Evolutionary conservation across 2,797 vertebrate species (phyloP).

Genomic region (Coranthus polyacanthus): DNA sequence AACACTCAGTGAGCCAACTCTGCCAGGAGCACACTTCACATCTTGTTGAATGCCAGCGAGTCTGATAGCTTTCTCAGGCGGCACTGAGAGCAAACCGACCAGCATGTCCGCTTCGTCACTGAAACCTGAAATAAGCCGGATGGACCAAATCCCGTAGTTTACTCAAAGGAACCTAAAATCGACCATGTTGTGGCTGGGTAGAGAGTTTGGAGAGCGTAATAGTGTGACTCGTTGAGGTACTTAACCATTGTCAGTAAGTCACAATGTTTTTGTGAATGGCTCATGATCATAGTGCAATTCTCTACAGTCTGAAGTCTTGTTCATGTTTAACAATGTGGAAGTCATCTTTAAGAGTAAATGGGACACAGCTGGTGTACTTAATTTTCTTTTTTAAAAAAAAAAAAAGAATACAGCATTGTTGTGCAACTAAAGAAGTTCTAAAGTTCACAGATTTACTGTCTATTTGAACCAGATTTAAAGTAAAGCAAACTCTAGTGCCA

Average conservation of each 20-base stretch:
- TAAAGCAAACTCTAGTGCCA: constrained; percentile 76
- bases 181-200: constrained; percentile 23
- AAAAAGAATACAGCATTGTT: constrained; percentile 48
- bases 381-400: constrained; percentile 48
- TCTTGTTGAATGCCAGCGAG: constrained; percentile 23
- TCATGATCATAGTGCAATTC: constrained; percentile 47
- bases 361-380: constrained; percentile 46
- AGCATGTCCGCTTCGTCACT: constrained; percentile 18
- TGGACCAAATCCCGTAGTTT: constrained; percentile 78
- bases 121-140: constrained; percentile 46
- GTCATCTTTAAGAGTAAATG: constrained; percentile 52
- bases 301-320: constrained; percentile 43
- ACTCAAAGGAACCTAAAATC: constrained; percentile 23
- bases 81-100: constrained; percentile 40
- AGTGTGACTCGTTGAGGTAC: constrained; percentile 47
- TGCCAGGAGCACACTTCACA: constrained; percentile 7
- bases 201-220: constrained; percentile 30
- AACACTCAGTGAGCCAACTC: neutral
- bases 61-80: constrained; percentile 65
- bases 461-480: constrained; percentile 43
- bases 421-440: constrained; percentile 32
- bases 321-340: constrained; percentile 49
- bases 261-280: constrained; percentile 16
- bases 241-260: constrained; percentile 31
- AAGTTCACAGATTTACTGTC: constrained; percentile 28